These are phyloP conservation scores for Nomia melanderi DNA, from an alignment of 1,140 invertebrate genomes.

Conservation along the genomic window DNA sequence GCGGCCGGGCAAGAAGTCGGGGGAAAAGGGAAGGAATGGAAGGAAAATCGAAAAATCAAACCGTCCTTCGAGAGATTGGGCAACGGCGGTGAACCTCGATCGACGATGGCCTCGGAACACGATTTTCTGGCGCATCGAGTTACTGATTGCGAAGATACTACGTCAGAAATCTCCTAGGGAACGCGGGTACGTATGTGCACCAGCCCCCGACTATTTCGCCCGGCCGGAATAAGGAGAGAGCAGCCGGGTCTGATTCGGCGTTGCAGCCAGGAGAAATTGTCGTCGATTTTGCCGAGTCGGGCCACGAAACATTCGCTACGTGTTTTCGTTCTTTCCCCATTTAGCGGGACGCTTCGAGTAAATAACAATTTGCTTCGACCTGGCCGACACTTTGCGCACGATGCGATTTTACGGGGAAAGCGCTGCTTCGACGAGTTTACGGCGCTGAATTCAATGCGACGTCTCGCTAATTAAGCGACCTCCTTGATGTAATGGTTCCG, in stretches of 20 bases:
- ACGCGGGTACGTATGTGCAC: constrained; percentile 1
- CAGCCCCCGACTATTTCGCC: constrained; percentile 31
- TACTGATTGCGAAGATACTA: constrained; percentile 55
- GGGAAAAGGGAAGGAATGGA: not conserved
- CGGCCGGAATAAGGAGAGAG: constrained; percentile 13
- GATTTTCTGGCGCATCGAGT: constrained; percentile 61
- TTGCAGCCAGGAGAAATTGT: constrained; percentile 19
- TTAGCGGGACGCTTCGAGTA: not conserved
- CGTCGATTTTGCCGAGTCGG: constrained; percentile 24
- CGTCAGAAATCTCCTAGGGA: constrained; percentile 14
- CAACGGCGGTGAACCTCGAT: constrained; percentile 55
- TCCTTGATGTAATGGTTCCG: too few species aligned
- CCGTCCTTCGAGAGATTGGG: constrained; percentile 51
- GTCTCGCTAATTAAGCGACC: too few species aligned
- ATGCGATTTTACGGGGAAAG: not conserved
- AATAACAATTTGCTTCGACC: constrained; percentile 19
- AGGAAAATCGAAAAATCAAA: constrained; percentile 59
- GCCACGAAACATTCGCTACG: not conserved
- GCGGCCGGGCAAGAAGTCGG: not conserved
- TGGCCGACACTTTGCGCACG: not conserved
- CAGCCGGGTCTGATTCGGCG: not conserved
- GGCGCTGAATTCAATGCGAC: not conserved
- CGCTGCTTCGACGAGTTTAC: not conserved
- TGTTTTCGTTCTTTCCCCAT: not conserved
- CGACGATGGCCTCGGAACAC: constrained; percentile 53